Percentiles rank a stretch among this genome's conserved stretches.
Evolutionary conservation across 1,140 invertebrate species (phyloP).

Genomic region (Diuraphis noxia): DNA sequence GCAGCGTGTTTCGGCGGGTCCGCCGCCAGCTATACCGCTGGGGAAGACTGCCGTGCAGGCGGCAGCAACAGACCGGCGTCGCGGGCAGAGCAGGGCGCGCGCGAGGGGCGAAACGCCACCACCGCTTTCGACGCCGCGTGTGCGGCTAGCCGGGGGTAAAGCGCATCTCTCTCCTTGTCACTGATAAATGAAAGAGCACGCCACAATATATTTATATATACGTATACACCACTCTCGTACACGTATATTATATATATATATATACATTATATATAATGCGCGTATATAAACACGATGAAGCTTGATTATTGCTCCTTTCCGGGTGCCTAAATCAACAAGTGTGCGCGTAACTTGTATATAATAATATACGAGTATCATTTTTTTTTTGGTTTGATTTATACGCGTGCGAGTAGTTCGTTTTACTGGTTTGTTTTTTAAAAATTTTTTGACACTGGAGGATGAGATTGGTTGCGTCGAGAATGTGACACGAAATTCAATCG

Average conservation of each 20-base stretch:
- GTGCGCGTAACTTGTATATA: neutral
- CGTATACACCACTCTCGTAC: neutral
- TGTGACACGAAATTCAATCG: neutral
- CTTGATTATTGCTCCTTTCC: conserved; percentile 49
- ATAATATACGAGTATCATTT: too few species aligned
- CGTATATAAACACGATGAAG: conserved; percentile 29
- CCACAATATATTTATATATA: neutral
- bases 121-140: conserved; percentile 7
- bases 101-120: neutral
- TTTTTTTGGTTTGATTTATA: neutral
- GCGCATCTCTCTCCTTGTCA: conserved; percentile 51
- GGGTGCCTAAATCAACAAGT: conserved; percentile 50
- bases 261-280: neutral
- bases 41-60: conserved; percentile 28
- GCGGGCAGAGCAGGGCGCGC: neutral
- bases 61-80: conserved; percentile 25
- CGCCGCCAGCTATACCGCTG: neutral
- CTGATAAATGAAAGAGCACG: conserved; percentile 53
- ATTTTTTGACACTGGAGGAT: neutral
- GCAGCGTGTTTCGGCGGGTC: conserved; percentile 39
- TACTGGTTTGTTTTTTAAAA: neutral
- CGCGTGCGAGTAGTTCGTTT: neutral
- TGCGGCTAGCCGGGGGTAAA: conserved; percentile 29
- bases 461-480: neutral
- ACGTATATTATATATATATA: conserved; percentile 28